Evolutionary conservation across 2,888 invertebrate genomes (phyloP).

Genomic region (Polymixis flavicincta): DNA sequence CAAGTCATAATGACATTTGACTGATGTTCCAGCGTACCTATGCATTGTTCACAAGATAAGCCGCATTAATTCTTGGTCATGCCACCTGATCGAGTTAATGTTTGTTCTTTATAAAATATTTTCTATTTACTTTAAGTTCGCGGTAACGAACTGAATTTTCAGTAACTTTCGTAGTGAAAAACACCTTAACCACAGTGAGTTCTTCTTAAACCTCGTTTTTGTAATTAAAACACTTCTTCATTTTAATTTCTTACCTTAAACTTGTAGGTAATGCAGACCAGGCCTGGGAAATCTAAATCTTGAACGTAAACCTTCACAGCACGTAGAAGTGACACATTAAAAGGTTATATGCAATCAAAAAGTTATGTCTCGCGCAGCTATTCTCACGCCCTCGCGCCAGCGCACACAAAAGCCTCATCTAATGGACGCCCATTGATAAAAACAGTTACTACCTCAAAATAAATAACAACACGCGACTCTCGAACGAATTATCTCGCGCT

Average conservation of each 20-base stretch:
- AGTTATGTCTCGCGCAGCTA: slow-evolving; percentile 68
- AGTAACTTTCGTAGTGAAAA: not conserved
- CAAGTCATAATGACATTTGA: slow-evolving; percentile 77
- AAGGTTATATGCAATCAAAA: slow-evolving; percentile 73
- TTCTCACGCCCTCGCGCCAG: slow-evolving; percentile 74
- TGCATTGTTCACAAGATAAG: slow-evolving; percentile 85
- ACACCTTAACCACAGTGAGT: not conserved
- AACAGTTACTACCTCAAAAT: slow-evolving; percentile 82
- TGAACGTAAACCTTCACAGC: slow-evolving; percentile 35
- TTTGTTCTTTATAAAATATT: slow-evolving; percentile 25
- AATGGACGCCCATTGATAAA: slow-evolving; percentile 79
- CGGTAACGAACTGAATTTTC: slow-evolving; percentile 3
- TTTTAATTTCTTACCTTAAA: slow-evolving; percentile 8
- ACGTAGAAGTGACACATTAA: slow-evolving; percentile 61
- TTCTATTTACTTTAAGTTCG: slow-evolving; percentile 27
- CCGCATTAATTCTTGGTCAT: slow-evolving; percentile 82
- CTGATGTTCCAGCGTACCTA: slow-evolving; percentile 75
- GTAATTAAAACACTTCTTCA: not conserved
- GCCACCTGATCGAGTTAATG: slow-evolving; percentile 74
- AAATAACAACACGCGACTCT: slow-evolving; percentile 75
- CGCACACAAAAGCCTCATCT: slow-evolving; percentile 74
- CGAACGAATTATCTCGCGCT: slow-evolving; percentile 71
- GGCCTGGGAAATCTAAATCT: slow-evolving; percentile 26
- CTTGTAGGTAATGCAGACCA: slow-evolving; percentile 18
- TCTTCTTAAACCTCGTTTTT: not conserved